Evolutionary conservation across 2,888 invertebrate genomes (phyloP).

Genomic region (Escarpia spicata): DNA sequence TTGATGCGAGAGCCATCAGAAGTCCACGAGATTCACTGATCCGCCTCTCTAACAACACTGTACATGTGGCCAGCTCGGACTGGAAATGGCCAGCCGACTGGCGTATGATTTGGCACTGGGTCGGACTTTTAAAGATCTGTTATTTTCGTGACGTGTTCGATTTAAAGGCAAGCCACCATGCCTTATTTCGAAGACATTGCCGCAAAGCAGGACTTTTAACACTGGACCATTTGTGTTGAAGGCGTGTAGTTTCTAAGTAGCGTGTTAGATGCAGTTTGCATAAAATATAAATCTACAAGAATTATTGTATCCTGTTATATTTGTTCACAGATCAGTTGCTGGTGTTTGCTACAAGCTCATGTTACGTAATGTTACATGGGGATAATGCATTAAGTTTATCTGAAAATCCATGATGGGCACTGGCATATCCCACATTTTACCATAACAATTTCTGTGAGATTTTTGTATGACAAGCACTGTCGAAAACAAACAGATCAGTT

Average conservation of each 20-base stretch:
- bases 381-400: too few relatives aligned
- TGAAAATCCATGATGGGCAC: too few relatives aligned
- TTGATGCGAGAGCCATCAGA: not conserved
- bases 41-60: not conserved
- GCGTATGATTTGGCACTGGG: not conserved
- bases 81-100: not conserved
- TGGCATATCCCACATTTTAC: too few relatives aligned
- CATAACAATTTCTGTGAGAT: too few relatives aligned
- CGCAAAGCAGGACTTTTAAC: not conserved
- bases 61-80: not conserved
- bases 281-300: not conserved
- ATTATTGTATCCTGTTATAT: not conserved
- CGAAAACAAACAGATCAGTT: too few relatives aligned
- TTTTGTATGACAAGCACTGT: too few relatives aligned
- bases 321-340: not conserved
- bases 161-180: not conserved
- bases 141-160: not conserved
- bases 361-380: too few relatives aligned
- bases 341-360: not conserved
- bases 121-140: not conserved
- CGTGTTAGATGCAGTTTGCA: slow-evolving; percentile 11
- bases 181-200: slow-evolving; percentile 9
- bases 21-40: not conserved
- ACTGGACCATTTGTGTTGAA: not conserved
- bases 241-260: not conserved